phyloP scores from a whole-genome alignment of 92 coral and sea anemone species.

The Porites lobata region DNA sequence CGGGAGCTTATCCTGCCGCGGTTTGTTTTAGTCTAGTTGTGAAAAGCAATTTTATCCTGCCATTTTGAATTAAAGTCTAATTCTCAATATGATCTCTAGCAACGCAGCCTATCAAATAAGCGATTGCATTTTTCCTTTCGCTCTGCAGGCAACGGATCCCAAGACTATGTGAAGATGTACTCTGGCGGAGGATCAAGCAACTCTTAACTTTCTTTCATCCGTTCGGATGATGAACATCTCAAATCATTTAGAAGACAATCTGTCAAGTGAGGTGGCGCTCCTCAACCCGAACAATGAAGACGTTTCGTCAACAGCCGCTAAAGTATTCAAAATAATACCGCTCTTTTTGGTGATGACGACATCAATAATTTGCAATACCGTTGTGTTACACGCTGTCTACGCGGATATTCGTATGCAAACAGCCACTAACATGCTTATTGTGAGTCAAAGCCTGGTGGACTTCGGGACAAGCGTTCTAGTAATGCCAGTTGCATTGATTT shows the following conservation, averaged over 20 bases:
- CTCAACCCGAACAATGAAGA: not conserved
- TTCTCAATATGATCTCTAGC: too few species aligned
- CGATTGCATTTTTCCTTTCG: too few species aligned
- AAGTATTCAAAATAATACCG: constrained; percentile 63
- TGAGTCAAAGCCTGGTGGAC: constrained; percentile 81
- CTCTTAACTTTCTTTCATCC: not conserved
- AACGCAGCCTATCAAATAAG: too few species aligned
- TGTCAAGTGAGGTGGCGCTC: not conserved
- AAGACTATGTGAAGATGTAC: too few species aligned
- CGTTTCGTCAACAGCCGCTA: constrained; percentile 22
- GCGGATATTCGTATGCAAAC: constrained; percentile 71
- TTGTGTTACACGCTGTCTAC: constrained; percentile 57
- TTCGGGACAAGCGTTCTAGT: constrained; percentile 78
- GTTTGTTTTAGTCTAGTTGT: too few species aligned
- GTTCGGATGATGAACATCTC: not conserved
- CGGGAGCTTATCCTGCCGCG: too few species aligned
- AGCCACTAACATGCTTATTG: constrained; percentile 74
- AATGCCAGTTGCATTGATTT: constrained; percentile 67
- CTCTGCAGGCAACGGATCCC: too few species aligned
- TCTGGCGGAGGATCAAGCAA: not conserved
- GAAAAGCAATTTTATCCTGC: too few species aligned
- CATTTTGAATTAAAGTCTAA: too few species aligned
- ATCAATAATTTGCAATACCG: constrained; percentile 65
- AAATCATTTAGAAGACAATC: constrained; percentile 1
- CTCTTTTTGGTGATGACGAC: constrained; percentile 67